These are phyloP conservation scores for Drosophila guanche DNA, from an alignment of 1,140 invertebrate genomes.

Conservation along the genomic window DNA sequence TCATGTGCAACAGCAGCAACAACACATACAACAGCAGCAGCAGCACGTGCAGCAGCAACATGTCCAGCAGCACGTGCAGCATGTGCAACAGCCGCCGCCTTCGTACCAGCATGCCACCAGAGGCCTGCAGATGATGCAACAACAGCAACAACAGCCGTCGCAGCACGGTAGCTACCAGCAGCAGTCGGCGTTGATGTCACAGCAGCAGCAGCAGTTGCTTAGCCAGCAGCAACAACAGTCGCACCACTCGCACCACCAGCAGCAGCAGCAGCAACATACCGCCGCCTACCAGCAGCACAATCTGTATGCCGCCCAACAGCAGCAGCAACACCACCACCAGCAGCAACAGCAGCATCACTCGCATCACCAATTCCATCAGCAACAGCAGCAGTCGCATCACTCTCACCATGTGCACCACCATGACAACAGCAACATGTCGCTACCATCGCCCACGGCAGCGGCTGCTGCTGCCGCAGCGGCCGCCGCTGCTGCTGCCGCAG, in stretches of 20 bases:
- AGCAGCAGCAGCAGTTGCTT: slow-evolving; percentile 45
- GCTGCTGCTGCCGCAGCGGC: slow-evolving; percentile 61
- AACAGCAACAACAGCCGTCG: slow-evolving; percentile 84
- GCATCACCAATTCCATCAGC: slow-evolving; percentile 66
- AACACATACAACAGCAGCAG: slow-evolving; percentile 26
- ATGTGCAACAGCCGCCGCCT: slow-evolving; percentile 68
- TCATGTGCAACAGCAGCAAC: slow-evolving; percentile 37
- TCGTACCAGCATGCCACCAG: slow-evolving; percentile 84
- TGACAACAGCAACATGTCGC: slow-evolving; percentile 89
- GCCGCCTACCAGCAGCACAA: slow-evolving; percentile 47
- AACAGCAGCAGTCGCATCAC: slow-evolving; percentile 63
- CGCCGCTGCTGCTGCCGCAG: slow-evolving; percentile 84
- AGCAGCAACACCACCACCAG: slow-evolving; percentile 58
- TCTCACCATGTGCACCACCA: slow-evolving; percentile 67
- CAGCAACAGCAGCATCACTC: slow-evolving; percentile 69
- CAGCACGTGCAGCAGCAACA: slow-evolving; percentile 49
- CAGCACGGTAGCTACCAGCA: slow-evolving; percentile 69
- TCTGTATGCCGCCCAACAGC: slow-evolving; percentile 63
- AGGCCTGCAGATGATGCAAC: slow-evolving; percentile 85
- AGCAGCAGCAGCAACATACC: slow-evolving; percentile 60
- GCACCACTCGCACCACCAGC: slow-evolving; percentile 59
- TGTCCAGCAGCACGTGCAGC: slow-evolving; percentile 45
- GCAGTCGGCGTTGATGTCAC: slow-evolving; percentile 38
- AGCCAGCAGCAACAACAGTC: slow-evolving; percentile 45
- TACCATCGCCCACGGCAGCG: slow-evolving; percentile 86